Evolutionary conservation across 2,797 vertebrate genomes (phyloP), one percentile per base, ranked within the genome.

Genomic region (Cephalopachus bancanus): DNA sequence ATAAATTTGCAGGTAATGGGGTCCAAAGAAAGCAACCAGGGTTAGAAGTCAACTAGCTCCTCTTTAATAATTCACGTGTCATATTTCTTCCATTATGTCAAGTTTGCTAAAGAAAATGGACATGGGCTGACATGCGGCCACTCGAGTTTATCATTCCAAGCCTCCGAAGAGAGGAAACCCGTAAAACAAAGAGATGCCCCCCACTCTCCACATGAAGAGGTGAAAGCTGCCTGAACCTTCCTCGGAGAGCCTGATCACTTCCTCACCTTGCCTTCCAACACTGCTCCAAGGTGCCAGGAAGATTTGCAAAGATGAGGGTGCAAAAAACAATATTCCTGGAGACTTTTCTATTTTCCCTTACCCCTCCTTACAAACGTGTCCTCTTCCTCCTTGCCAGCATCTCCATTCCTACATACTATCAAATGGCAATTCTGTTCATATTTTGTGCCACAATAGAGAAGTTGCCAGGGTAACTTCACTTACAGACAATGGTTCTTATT

Each of bases 31-130:
- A 98, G 98, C 97, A 98, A 94, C 90, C 96, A 98, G 97, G 98
- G 98, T 98, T 97, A 98, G 97, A 98, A 98, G 98, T 99, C 98
- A 98, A 98, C 98, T 98, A 97, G 97, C 97, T 97, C 94, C 98
- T 98, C 98, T 98, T 99, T 98, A 98, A 98, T 98, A 98, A 99
- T 98, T 98, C 98, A 98, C 98, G 67, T 98, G 98, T 98, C 98
- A 98, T 98, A 98, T 99, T 98, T 98, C 97, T 98, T 98, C 98
- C 97, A 98, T 95, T 97, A 96, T 98, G 98, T 98, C 98, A 98
- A 97, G 98, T 98, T 98, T 98, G 97, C 98, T 98, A 97, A 98
- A 98, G 98, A 98, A 98, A 98, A 98, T 95, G 96, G 98, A 97
- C 97, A 97, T 97, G 94, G 87, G 95, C 96, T 98, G 97, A 96